phyloP scores from a whole-genome alignment of 2,113 vertebrate genomes.

The Podarcis muralis region DNA sequence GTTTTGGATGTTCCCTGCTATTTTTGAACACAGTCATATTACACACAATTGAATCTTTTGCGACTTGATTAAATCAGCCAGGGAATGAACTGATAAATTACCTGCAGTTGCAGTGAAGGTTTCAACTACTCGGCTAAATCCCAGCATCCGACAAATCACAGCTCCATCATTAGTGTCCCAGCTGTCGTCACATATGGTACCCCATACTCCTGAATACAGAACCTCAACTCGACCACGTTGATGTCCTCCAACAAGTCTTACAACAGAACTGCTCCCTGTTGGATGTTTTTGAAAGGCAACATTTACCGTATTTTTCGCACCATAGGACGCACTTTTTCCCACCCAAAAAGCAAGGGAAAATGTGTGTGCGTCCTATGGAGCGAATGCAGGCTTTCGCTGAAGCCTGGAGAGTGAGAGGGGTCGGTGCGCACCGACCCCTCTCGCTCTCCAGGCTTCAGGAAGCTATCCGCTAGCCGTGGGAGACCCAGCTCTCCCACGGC shows the following conservation, averaged over 20 bases:
- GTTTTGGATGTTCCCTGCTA: not conserved
- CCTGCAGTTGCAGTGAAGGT: constrained; percentile 48
- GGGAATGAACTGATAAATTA: constrained; percentile 50
- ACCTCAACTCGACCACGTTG: constrained; percentile 83
- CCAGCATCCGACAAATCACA: constrained; percentile 88
- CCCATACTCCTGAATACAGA: constrained; percentile 70
- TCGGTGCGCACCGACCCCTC: too few species aligned
- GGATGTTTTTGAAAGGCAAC: not conserved
- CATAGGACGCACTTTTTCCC: too few species aligned
- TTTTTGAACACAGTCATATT: not conserved
- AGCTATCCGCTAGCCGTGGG: too few species aligned
- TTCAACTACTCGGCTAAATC: constrained; percentile 1
- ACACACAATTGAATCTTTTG: not conserved
- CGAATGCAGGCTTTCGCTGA: too few species aligned
- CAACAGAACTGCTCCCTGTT: rapidly evolving
- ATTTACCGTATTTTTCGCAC: too few species aligned
- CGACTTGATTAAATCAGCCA: not conserved
- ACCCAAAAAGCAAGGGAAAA: too few species aligned
- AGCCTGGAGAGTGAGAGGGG: too few species aligned
- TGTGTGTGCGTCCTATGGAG: too few species aligned
- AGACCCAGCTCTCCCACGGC: too few species aligned
- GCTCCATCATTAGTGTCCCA: constrained; percentile 70
- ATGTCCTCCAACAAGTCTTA: constrained; percentile 60
- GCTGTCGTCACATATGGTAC: constrained; percentile 87
- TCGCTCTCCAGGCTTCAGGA: too few species aligned